These are phyloP conservation scores for Rhinopomastus cyanomelas DNA, from an alignment of 2,113 vertebrate genomes.

Conservation along the genomic window DNA sequence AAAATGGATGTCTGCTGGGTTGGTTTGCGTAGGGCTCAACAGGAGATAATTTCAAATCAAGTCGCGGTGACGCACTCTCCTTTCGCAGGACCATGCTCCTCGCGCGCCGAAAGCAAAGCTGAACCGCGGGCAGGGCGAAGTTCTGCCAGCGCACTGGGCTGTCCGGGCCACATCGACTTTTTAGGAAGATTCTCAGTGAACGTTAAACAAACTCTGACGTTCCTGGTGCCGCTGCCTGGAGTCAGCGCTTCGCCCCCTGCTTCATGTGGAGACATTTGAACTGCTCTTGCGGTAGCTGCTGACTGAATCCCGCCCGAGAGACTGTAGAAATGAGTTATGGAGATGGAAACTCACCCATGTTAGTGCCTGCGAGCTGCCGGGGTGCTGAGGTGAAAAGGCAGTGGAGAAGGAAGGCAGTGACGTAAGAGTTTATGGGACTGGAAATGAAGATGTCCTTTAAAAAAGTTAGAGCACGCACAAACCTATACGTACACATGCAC, in stretches of 20 bases:
- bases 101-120: conserved; percentile 13
- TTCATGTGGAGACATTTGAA: neutral
- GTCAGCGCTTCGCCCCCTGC: neutral
- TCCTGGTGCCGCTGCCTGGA: neutral
- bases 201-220: conserved; percentile 13
- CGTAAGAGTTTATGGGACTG: neutral
- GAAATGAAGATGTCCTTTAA: neutral
- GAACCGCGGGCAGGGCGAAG: neutral
- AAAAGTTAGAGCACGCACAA: neutral
- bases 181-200: conserved; percentile 26
- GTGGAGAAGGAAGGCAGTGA: neutral
- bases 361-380: neutral
- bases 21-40: neutral
- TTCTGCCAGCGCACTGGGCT: neutral
- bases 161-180: neutral
- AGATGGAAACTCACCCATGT: neutral
- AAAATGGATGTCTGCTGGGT: neutral
- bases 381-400: neutral
- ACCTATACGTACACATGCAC: neutral
- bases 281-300: neutral
- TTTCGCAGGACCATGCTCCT: conserved; percentile 8
- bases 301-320: neutral
- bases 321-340: neutral
- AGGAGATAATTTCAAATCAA: conserved; percentile 42
- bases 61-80: neutral